phyloP scores from a whole-genome alignment of 2,888 invertebrate species.

The Cotesia congregata region DNA sequence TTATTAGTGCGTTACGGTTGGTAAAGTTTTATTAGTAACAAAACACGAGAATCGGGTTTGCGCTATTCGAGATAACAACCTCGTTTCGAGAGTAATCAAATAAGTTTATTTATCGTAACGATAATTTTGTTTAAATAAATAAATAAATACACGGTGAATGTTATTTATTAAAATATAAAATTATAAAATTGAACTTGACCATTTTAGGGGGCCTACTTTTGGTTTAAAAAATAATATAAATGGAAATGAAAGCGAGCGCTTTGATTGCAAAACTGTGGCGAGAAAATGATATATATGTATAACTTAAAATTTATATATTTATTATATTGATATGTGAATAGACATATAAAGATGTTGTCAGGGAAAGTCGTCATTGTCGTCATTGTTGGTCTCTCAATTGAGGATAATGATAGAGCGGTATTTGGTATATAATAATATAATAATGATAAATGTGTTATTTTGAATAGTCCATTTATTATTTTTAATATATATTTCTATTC shows the following conservation, averaged over 20 bases:
- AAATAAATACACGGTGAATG: neutral
- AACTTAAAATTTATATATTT: constrained; percentile 8
- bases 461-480: neutral
- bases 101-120: neutral
- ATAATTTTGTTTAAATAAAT: neutral
- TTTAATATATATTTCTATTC: neutral
- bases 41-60: constrained; percentile 13
- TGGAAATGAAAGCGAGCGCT: constrained; percentile 19
- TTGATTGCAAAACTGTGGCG: neutral
- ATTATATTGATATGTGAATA: constrained; percentile 13
- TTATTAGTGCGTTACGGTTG: constrained; percentile 41
- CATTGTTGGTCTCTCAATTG: constrained; percentile 44
- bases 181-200: constrained; percentile 4
- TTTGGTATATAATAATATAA: constrained; percentile 30
- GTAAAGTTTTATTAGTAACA: constrained; percentile 34
- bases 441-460: constrained; percentile 19
- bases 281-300: constrained; percentile 18
- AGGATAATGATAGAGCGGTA: constrained; percentile 60
- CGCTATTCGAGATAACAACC: constrained; percentile 3
- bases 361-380: constrained; percentile 52
- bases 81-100: neutral
- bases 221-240: neutral
- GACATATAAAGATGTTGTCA: constrained; percentile 27
- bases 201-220: neutral
- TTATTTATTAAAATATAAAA: neutral